Percentiles rank a stretch among this genome's conserved stretches.
phyloP scores from a whole-genome alignment of 2,888 invertebrate genomes.

The Diarsia brunnea region DNA sequence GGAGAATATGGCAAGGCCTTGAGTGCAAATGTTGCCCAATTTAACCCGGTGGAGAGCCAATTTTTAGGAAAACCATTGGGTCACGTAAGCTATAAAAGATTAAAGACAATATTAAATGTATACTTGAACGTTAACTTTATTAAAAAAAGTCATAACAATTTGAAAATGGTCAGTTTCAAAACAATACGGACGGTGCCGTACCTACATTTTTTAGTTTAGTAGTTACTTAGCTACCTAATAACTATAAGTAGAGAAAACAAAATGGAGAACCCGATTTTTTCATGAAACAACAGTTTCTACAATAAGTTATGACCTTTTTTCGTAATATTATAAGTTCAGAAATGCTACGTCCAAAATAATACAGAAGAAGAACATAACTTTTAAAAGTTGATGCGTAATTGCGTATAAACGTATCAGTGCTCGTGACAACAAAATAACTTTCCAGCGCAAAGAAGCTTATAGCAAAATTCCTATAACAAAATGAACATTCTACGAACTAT shows the following conservation, averaged over 20 bases:
- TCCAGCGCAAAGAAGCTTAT: neutral
- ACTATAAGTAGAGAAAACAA: neutral
- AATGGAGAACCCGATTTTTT: neutral
- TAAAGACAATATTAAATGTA: neutral
- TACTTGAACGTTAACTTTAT: neutral
- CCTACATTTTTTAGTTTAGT: neutral
- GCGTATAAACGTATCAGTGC: no score
- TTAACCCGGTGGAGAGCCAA: slow-evolving; percentile 21
- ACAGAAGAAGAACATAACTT: no score
- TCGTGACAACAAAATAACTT: neutral
- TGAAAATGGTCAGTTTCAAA: no score
- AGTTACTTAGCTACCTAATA: neutral
- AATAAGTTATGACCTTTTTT: no score
- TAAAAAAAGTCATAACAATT: neutral
- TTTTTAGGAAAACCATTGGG: neutral
- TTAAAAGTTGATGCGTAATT: no score
- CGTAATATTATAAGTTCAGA: no score
- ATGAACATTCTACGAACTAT: neutral
- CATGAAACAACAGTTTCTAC: no score
- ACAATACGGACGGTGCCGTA: no score
- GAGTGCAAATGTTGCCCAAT: slow-evolving; percentile 19
- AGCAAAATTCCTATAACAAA: neutral
- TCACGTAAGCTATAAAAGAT: slow-evolving; percentile 2
- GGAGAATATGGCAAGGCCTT: slow-evolving; percentile 17
- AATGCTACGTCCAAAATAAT: no score